Conservation (phyloP, 2,888 invertebrate species). For the Eudasyphora cyanicolor region DNA sequence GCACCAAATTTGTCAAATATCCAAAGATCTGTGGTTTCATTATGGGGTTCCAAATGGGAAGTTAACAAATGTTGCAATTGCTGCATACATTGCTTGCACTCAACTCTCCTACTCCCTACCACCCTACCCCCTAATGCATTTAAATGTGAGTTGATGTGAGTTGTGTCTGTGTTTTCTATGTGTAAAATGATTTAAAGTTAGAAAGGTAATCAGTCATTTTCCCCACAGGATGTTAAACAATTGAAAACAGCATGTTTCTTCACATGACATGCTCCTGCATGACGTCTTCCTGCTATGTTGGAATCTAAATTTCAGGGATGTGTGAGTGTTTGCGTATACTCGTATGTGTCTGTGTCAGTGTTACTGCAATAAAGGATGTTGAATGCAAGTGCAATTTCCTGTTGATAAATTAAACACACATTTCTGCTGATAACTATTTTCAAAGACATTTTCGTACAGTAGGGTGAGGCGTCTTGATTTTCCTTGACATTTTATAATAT, state of each 20-base stretch:
- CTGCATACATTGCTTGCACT: no score
- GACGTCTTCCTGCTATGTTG: background rate
- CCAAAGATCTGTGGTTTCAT: background rate
- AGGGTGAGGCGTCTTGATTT: no score
- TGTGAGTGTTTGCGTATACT: background rate
- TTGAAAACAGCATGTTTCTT: background rate
- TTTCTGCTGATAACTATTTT: no score
- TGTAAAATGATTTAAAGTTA: slow-evolving; percentile 23
- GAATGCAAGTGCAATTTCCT: background rate
- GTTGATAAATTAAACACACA: background rate
- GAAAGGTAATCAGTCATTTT: slow-evolving; percentile 16
- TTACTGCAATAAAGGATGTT: background rate
- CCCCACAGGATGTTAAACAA: no score
- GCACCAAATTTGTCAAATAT: background rate
- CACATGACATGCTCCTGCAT: background rate
- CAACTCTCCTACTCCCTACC: no score
- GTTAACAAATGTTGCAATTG: background rate
- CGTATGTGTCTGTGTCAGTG: background rate
- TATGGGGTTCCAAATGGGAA: background rate
- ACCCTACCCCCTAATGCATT: no score
- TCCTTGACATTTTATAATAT: no score
- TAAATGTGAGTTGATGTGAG: background rate
- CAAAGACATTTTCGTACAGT: background rate
- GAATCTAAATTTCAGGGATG: no score
- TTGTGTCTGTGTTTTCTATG: background rate